A percentile compares a stretch with the other conserved stretches of the same genome.
Evolutionary conservation across 2,888 invertebrate genomes (phyloP).

Genomic region (Cephus sareptanus): DNA sequence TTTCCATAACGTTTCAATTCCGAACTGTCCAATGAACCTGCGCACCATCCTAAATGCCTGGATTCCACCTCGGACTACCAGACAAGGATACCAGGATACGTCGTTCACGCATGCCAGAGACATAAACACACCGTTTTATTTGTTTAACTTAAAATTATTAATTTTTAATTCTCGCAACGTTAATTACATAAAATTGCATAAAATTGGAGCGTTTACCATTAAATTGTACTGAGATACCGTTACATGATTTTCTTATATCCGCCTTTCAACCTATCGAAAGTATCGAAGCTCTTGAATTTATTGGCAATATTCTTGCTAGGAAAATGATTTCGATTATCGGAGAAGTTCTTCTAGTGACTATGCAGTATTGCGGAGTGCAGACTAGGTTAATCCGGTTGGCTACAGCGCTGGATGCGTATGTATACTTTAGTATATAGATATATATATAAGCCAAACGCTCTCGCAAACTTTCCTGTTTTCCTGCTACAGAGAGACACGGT

Average conservation of each 20-base stretch:
- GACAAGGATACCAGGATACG: neutral
- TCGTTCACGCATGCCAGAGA: neutral
- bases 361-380: slow-evolving; percentile 10
- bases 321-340: neutral
- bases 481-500: slow-evolving; percentile 12
- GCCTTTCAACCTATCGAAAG: neutral
- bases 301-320: neutral
- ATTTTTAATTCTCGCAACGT: neutral
- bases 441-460: slow-evolving; percentile 10
- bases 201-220: neutral
- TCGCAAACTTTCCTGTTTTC: slow-evolving; percentile 14
- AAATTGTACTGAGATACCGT: neutral
- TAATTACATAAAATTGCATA: neutral
- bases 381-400: slow-evolving; percentile 19
- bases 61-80: neutral
- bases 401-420: neutral
- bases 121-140: neutral
- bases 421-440: slow-evolving; percentile 1
- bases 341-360: neutral
- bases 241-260: neutral
- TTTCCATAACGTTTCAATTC: slow-evolving; percentile 47
- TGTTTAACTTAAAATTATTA: neutral
- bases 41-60: neutral
- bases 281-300: neutral
- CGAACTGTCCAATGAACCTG: neutral